A percentile compares a stretch with the other conserved stretches of the same genome.
phyloP scores from a whole-genome alignment of 2,113 vertebrate species.

The Periophthalmodon schlosseri region DNA sequence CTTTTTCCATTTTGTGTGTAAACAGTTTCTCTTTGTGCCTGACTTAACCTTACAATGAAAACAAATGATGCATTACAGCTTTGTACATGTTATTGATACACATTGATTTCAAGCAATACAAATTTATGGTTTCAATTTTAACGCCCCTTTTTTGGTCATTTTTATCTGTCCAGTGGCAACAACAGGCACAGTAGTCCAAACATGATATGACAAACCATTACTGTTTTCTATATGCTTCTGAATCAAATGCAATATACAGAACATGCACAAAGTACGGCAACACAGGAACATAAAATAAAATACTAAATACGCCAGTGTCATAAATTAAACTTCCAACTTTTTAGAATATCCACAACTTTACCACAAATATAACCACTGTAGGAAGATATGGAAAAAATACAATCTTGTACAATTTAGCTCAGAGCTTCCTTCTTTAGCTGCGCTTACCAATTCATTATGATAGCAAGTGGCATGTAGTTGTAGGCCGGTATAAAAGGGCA shows the following conservation, averaged over 20 bases:
- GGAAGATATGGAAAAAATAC: constrained; percentile 68
- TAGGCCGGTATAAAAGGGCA: constrained; percentile 1
- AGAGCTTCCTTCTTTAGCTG: constrained; percentile 35
- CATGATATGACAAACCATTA: constrained; percentile 43
- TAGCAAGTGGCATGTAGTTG: constrained; percentile 12
- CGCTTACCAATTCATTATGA: constrained; percentile 29
- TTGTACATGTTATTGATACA: constrained; percentile 51
- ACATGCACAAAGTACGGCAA: constrained; percentile 74
- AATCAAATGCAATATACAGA: constrained; percentile 68
- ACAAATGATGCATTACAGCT: constrained; percentile 44
- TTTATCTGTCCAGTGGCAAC: constrained; percentile 56
- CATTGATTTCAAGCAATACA: constrained; percentile 55
- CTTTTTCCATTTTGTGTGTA: constrained; percentile 49
- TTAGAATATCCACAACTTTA: constrained; percentile 69
- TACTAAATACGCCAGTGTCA: constrained; percentile 67
- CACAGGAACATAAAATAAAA: constrained; percentile 36
- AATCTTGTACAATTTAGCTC: constrained; percentile 68
- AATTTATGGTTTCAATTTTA: constrained; percentile 39
- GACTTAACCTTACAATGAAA: constrained; percentile 11
- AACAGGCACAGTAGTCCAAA: constrained; percentile 57
- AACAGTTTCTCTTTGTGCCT: constrained; percentile 47
- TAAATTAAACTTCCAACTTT: constrained; percentile 60
- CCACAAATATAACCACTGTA: constrained; percentile 66
- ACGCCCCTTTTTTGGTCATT: constrained; percentile 28
- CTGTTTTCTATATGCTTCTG: constrained; percentile 52